A percentile compares a stretch with the other conserved stretches of the same genome.
These are phyloP conservation scores for Heliconius erato DNA, from an alignment of 2,888 invertebrate species.

Conservation along the genomic window DNA sequence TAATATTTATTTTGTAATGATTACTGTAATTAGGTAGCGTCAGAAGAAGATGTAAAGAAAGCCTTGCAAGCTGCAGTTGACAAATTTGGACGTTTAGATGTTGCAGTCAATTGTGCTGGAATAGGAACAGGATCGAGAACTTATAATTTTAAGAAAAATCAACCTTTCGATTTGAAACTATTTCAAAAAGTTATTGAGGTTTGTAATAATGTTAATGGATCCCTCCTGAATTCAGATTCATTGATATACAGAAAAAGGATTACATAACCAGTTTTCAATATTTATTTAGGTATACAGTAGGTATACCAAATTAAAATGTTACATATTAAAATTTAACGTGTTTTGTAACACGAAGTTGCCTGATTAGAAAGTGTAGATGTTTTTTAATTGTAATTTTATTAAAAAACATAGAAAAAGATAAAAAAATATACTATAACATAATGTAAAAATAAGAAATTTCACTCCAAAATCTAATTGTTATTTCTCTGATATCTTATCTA, in stretches of 20 bases:
- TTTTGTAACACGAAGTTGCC: background rate
- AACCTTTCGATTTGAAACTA: conserved; percentile 90
- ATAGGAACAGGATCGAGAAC: conserved; percentile 94
- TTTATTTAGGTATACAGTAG: background rate
- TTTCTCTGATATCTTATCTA: background rate
- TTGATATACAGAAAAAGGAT: no score
- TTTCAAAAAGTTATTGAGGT: conserved; percentile 92
- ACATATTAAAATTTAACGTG: background rate
- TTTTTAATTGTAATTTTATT: background rate
- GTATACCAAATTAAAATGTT: background rate
- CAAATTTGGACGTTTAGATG: conserved; percentile 94
- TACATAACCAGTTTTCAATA: no score
- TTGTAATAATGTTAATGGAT: background rate
- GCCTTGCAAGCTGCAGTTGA: conserved; percentile 91
- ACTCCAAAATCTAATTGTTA: background rate
- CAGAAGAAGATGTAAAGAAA: conserved; percentile 91
- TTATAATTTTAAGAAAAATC: conserved; percentile 95
- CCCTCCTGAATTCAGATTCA: background rate
- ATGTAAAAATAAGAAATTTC: background rate
- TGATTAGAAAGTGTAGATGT: background rate
- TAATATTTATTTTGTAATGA: no score
- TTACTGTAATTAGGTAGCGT: conserved; percentile 88
- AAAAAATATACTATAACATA: no score
- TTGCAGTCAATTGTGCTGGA: conserved; percentile 98
- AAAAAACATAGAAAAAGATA: no score